phyloP scores from a whole-genome alignment of 1,140 invertebrate genomes.

The Caenorhabditis briggsae region DNA sequence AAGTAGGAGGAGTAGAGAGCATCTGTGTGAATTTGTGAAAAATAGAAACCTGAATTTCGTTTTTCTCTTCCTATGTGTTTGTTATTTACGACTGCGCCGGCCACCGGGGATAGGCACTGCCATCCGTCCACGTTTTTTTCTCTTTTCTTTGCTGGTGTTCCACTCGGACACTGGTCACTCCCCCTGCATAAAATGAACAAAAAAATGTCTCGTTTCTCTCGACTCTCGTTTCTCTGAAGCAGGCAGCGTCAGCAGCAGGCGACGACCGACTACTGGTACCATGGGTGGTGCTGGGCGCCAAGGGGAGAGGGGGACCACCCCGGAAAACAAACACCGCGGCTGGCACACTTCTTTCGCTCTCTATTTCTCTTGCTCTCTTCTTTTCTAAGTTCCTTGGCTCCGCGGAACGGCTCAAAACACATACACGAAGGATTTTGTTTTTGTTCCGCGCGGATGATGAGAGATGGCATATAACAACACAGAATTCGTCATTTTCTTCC shows the following conservation, averaged over 20 bases:
- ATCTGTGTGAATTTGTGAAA: background rate
- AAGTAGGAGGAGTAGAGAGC: too few species aligned
- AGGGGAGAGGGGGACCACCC: background rate
- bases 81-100: background rate
- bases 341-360: background rate
- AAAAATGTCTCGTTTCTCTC: background rate
- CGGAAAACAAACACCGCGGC: slow-evolving; percentile 45
- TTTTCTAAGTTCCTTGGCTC: background rate
- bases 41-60: background rate
- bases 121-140: background rate
- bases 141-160: background rate
- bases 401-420: background rate
- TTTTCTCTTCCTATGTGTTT: slow-evolving; percentile 17
- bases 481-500: background rate
- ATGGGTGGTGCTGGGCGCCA: slow-evolving; percentile 30
- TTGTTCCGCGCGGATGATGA: slow-evolving; percentile 18
- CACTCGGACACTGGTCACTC: background rate
- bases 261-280: slow-evolving; percentile 30
- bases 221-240: background rate
- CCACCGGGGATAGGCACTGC: background rate
- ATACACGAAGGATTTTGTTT: background rate
- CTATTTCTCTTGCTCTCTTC: background rate
- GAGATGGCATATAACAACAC: background rate
- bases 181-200: background rate
- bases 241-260: too few species aligned